Percentiles rank a stretch among this genome's conserved stretches.
phyloP scores from a whole-genome alignment of 2,888 invertebrate species.

The Heliconius ethilla region DNA sequence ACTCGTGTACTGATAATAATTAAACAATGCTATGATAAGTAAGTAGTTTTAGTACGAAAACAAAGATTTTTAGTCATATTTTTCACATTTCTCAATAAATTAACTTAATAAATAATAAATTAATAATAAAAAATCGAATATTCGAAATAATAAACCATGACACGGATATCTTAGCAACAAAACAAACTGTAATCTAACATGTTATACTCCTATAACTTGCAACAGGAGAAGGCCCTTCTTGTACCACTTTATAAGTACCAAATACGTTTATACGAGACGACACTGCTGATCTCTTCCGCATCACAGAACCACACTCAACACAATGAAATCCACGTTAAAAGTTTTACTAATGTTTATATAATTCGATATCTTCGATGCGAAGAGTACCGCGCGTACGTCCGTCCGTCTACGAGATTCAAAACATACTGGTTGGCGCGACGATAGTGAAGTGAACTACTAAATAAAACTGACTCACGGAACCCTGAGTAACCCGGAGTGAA shows the following conservation, averaged over 20 bases:
- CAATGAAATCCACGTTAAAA: constrained; percentile 58
- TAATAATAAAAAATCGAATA: constrained; percentile 21
- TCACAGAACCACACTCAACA: constrained; percentile 58
- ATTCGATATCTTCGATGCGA: constrained; percentile 58
- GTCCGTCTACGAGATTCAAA: constrained; percentile 59
- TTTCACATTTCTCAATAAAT: neutral
- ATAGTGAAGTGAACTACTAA: constrained; percentile 58
- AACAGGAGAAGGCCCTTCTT: constrained; percentile 55
- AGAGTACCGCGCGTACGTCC: constrained; percentile 62
- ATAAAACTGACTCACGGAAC: constrained; percentile 72
- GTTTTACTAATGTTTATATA: constrained; percentile 61
- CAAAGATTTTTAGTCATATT: neutral
- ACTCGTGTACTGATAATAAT: constrained; percentile 2
- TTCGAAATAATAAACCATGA: constrained; percentile 49
- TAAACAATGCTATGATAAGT: constrained; percentile 16
- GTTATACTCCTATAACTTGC: constrained; percentile 69
- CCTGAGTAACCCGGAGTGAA: constrained; percentile 66
- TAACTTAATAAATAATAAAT: neutral
- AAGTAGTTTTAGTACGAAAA: neutral
- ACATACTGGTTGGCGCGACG: constrained; percentile 63
- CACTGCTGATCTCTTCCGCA: constrained; percentile 52
- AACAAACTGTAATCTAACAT: constrained; percentile 76
- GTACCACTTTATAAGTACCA: constrained; percentile 57
- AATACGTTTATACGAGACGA: constrained; percentile 58
- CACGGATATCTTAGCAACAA: constrained; percentile 77